Evolutionary conservation across 1,140 invertebrate genomes (phyloP), one percentile per base, ranked within the genome.

Genomic region (Harpegnathos saltator): DNA sequence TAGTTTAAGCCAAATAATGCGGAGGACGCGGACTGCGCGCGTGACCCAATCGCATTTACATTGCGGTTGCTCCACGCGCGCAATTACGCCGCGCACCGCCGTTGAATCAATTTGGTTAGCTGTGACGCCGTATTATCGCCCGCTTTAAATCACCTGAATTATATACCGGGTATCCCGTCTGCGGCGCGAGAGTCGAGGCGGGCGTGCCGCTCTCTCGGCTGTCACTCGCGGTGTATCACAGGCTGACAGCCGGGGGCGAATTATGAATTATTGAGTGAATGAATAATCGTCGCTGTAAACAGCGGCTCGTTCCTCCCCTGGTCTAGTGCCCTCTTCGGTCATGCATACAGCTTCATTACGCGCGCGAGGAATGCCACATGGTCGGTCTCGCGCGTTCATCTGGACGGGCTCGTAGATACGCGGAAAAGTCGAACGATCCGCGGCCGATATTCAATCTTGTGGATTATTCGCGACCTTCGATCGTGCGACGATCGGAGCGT

Each of bases 61-160:
- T 89, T 62, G 83, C 24, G 86, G 78, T 84, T 82, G 71, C 71
- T 85, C 69, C 85, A 17, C 62, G 72, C 68, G 72, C 69, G 63
- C 61, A 87, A 82, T 84, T 75, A 85, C 84, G 82, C 80, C 71
- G 78, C 29, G 83, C 77, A 68, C 84, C 85, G 83, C 81, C 73
- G 84, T 82, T 75, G 84, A 83, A 82, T 82, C 82, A 83, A 84
- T 89, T 87, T 87, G 84, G 78, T 81, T 84, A 84, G 86, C 85
- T 86, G 82, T 88, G 84, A 88, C 78, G 80, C 80, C 82, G 74
- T 86, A 80, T 80, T 80, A 80, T 80, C 75, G 54, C 65, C 68
- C 85, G 87, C 84, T 88, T 84, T 88, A 88, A 89, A 89, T 89
- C 84, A 84, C 59, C 71, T 81, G 73, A 83, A 83, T 82, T 88